Base-by-base conservation (phyloP, 2,113 vertebrate genomes). In the Sardina pilchardus region DNA sequence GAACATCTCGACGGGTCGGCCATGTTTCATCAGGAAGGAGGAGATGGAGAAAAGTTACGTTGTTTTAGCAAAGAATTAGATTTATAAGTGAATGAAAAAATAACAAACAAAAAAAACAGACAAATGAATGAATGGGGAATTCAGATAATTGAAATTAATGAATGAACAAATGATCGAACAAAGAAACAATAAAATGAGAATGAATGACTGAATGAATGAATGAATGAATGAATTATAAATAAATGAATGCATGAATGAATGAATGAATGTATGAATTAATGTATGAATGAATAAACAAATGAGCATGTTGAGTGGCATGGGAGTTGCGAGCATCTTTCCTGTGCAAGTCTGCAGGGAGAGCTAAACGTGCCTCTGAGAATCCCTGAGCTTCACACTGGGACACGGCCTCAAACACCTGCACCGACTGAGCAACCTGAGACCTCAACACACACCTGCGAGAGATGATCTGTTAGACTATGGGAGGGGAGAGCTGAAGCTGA, bases 341-440 rank as follows among this genome's bases (percentile, higher is more conserved):
- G 26, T 30, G 26, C 10, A 71, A 34, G 26, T 71, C 26, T 12
- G 6, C 16, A 14, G 10, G 63, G 63, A 30, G 9, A 34, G 6
- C 9, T 71, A 71, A 71, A 30, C 26, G 26, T 71, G 63, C 63
- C 9, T 71, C n/a, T 71, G 26, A 71, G 63, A 71, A 71, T 30
- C 7, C 63, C 26, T 0, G 63, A 47, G 45, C 3, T 1, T 34
- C n/a, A 71, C 63, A 30, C 10, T 14, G 63, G 63, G 81, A 94
- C 96, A 90, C 96, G 97, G 91, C 97, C 96, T 93, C 39, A 89
- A 90, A 87, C 84, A 87, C 71, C 83, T 19, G 83, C 47, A 86
- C 50, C 1, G 2, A 53, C 50, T 53, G 50, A 53, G 16, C 36
- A 34, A 53, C 50, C 3, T 26, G 8, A 30, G 8, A 4, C 63